Percentiles rank a stretch among this genome's conserved stretches.
Conservation (phyloP, 2,888 invertebrate genomes). For the Entomobrya multifasciata region DNA sequence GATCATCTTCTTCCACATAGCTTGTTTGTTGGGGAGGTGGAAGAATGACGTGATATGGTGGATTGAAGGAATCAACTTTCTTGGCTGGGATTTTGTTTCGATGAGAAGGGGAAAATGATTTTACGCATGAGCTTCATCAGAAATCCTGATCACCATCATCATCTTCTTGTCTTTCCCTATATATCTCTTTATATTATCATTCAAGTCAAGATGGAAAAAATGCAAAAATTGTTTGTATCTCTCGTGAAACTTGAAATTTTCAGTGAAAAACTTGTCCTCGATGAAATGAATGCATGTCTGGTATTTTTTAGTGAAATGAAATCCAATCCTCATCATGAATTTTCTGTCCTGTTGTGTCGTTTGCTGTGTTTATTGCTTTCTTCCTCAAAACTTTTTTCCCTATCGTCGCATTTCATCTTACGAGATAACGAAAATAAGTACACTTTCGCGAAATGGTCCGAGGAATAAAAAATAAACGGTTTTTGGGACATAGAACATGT, state of each 20-base stretch:
- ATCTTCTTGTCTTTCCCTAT: not conserved
- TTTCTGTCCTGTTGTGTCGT: not conserved
- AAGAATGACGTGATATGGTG: not conserved
- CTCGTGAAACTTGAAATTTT: constrained; percentile 41
- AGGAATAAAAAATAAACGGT: not conserved
- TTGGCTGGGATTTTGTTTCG: constrained; percentile 54
- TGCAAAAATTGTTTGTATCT: constrained; percentile 22
- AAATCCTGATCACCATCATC: not conserved
- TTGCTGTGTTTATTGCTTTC: constrained; percentile 18
- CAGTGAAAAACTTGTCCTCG: constrained; percentile 3
- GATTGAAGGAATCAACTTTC: constrained; percentile 60
- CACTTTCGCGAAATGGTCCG: constrained; percentile 47
- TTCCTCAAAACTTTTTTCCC: not conserved
- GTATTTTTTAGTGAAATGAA: constrained; percentile 26
- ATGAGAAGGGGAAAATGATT: constrained; percentile 15
- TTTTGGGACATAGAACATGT: not conserved
- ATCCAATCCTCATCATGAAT: constrained; percentile 14
- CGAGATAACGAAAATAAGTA: not conserved
- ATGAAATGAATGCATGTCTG: constrained; percentile 45
- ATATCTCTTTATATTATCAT: not conserved
- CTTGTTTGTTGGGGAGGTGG: constrained; percentile 40
- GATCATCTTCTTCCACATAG: constrained; percentile 31
- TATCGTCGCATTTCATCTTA: constrained; percentile 52
- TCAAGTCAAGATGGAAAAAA: constrained; percentile 28
- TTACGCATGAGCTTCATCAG: constrained; percentile 70